Base-by-base conservation (phyloP, 1,140 invertebrate species). In the Saccostrea cuccullata region DNA sequence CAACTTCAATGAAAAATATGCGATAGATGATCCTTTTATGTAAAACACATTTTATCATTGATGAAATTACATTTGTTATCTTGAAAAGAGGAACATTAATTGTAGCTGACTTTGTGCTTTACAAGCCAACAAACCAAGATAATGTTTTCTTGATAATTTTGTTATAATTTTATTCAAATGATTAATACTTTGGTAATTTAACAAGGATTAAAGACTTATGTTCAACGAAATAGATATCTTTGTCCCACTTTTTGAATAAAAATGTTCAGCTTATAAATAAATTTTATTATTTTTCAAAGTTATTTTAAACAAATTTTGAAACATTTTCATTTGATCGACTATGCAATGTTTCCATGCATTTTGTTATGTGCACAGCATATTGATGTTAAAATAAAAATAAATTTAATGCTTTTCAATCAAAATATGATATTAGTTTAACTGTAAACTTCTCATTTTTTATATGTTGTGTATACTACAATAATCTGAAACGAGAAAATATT, bases 21-120 rank as follows among this genome's bases (percentile, higher is more conserved):
- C 70, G 26, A 77, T 77, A 77, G 70, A 77, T 77, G 70, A 77
- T 77, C 70, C 70, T 77, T 77, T 77, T 36, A 77, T 77, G 70
- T 30, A 15, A 77, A 77, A 77, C 26, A 26, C 70, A 30, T 30
- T 9, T 77, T 77, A 77, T 77, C 70, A 36, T 30, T 77, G 15
- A 26, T 30, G 70, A 77, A 77, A 77, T 77, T 77, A 30, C 70
- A 26, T 77, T 30, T 77, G 70, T 15, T 77, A 77, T 77, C 70
- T 26, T 23, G 30, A 26, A 30, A 77, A 77, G 11, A 77, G 26
- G 26, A 12, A 26, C 30, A 77, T 77, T 77, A 77, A 26, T 13
- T 26, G 20, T 20, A n/a, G 60, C 23, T 17, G 5, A 5, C 60
- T 67, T 67, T 67, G 23, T 77, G 70, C 70, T 77, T 77, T 77